Base-by-base conservation (phyloP, 2,797 vertebrate species). In the Halcyon badia region DNA sequence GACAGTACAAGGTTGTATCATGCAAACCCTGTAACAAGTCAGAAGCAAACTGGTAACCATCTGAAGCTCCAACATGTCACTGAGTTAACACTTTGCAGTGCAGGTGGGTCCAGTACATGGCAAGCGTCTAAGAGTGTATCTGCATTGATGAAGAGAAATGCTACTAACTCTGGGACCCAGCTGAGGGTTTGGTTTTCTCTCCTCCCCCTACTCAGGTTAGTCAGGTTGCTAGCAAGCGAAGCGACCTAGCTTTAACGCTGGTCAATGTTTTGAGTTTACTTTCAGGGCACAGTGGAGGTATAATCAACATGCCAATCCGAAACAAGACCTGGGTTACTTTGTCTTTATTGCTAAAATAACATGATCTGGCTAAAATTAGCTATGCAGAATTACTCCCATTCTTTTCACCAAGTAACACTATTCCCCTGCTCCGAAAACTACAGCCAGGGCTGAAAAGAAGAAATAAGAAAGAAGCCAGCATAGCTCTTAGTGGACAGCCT, bases 171-270 rank as follows among this genome's bases (percentile, higher is more conserved):
- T 52, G 17, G 69, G 35, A 90, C 30, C 24, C 44, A 77, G 0
- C 14, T 0, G 4, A 76, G 31, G 11, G 11, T 9, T 82, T 48
- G 48, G 8, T 44, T 89, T 82, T 46, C 24, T 85, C 26, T 71
- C 66, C 57, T 79, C 33, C 22, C 10, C 26, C 37, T 51, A 35
- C 35, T 51, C 14, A 62, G 26, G 68, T 39, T 49, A 65, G 18
- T 64, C 54, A 35, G 24, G 70, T 30, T 89, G 66, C 54, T 35
- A 65, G 33, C 66, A 86, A 92, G 70, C 41, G 65, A 61, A 92
- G 28, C 18, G 89, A 84, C 8, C 12, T 64, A n/a, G 68, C 44
- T 81, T 69, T 78, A 84, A 89, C 46, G 76, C 37, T 25, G 22
- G 16, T 33, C 49, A 78, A 26, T 1, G 2, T 44, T 41, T n/a